Conservation (phyloP, 2,113 vertebrate species). For the Mus pahari region DNA sequence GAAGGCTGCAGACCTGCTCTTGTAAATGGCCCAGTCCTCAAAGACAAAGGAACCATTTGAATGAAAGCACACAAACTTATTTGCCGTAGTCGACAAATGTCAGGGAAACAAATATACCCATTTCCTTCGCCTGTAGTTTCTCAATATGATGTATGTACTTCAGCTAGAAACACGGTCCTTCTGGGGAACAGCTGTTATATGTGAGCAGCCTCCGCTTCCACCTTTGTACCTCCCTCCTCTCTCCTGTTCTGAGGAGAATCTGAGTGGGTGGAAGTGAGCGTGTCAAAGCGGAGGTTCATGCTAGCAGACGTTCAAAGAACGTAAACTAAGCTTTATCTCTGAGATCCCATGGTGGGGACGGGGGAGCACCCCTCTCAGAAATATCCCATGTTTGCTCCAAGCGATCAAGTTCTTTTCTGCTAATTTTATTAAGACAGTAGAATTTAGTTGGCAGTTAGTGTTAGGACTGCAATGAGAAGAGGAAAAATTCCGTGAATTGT, state of each 20-base stretch:
- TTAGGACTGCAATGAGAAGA: conserved; percentile 41
- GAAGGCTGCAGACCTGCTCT: conserved; percentile 14
- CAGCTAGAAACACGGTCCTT: background rate
- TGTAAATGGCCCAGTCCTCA: conserved; percentile 67
- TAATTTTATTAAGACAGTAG: conserved; percentile 9
- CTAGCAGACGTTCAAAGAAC: background rate
- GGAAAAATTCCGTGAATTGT: background rate
- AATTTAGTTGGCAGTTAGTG: background rate
- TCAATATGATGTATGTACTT: background rate
- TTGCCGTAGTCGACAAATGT: conserved; percentile 10
- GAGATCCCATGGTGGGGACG: background rate
- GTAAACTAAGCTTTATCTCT: background rate
- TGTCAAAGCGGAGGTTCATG: background rate
- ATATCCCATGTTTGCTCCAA: conserved; percentile 26
- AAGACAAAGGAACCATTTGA: conserved; percentile 66
- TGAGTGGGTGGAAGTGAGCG: background rate
- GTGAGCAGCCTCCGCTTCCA: background rate
- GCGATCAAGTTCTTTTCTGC: background rate
- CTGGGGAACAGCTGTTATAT: background rate
- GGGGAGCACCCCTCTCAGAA: background rate
- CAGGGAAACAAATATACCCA: background rate
- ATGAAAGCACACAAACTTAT: conserved; percentile 58
- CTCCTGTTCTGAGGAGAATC: conserved; percentile 35
- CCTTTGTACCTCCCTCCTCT: background rate
- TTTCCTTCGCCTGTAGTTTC: background rate